Evolutionary conservation across 2,113 vertebrate species (phyloP).

Genomic region (Bucco capensis): DNA sequence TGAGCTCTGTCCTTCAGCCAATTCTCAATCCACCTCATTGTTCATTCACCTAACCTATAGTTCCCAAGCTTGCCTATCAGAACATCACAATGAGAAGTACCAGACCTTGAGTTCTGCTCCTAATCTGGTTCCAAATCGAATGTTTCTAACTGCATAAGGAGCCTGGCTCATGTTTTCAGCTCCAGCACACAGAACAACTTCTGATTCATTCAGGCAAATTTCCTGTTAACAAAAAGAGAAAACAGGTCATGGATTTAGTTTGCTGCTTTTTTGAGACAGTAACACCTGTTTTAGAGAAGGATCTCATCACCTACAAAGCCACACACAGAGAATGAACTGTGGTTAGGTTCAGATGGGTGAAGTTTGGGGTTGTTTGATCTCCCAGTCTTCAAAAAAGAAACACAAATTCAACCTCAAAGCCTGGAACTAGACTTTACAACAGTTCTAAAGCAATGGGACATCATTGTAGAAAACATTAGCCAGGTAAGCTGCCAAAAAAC

Average conservation of each 20-base stretch:
- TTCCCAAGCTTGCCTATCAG: too few species aligned
- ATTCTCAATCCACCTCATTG: too few species aligned
- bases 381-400: background rate
- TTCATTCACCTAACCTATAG: too few species aligned
- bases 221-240: slow-evolving; percentile 74
- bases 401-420: background rate
- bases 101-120: slow-evolving; percentile 88
- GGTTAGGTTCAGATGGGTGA: background rate
- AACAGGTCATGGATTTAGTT: background rate
- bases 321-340: rapidly evolving
- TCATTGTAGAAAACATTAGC: background rate
- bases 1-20: too few species aligned
- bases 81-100: too few species aligned
- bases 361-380: background rate
- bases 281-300: background rate
- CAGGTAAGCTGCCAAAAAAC: background rate
- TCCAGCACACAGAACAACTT: slow-evolving; percentile 91
- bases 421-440: background rate
- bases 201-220: slow-evolving; percentile 87
- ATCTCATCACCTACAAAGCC: background rate
- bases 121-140: slow-evolving; percentile 89
- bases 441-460: rapidly evolving
- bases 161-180: slow-evolving; percentile 94
- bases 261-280: background rate
- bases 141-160: slow-evolving; percentile 85